A percentile compares a stretch with the other conserved stretches of the same genome.
Conservation (phyloP, 2,113 vertebrate genomes). For the Atlantisia rogersi region DNA sequence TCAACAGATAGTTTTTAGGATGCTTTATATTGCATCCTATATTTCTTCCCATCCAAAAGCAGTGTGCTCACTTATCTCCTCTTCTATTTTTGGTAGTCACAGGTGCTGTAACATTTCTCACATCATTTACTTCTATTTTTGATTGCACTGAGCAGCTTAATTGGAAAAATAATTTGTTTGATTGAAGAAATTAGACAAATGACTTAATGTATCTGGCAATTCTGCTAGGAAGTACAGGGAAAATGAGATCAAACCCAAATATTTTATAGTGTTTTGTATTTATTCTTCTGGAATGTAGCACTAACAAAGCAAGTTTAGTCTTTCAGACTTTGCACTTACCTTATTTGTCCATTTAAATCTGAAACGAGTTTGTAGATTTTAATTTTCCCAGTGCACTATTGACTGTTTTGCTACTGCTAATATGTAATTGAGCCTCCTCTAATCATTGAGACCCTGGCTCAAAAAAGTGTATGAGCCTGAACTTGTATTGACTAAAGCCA, state of each 20-base stretch:
- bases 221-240: neutral
- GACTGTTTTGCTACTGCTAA: neutral
- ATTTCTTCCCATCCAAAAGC: neutral
- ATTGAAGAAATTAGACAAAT: conserved; percentile 37
- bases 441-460: neutral
- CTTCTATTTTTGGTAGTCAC: conserved; percentile 24
- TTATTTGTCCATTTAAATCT: neutral
- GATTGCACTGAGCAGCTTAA: conserved; percentile 29
- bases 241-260: neutral
- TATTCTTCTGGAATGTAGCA: conserved; percentile 2
- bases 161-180: conserved; percentile 38
- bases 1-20: neutral
- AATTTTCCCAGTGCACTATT: conserved; percentile 4
- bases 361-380: neutral
- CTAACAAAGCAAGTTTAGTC: neutral
- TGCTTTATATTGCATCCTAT: neutral
- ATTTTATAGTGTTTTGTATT: neutral
- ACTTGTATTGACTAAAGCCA: neutral
- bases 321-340: neutral
- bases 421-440: neutral
- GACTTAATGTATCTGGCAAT: neutral
- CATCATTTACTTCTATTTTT: conserved; percentile 18
- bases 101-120: neutral
- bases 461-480: neutral
- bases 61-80: neutral